Conservation (phyloP, 1,140 invertebrate species). For the Ganaspis sp. region DNA sequence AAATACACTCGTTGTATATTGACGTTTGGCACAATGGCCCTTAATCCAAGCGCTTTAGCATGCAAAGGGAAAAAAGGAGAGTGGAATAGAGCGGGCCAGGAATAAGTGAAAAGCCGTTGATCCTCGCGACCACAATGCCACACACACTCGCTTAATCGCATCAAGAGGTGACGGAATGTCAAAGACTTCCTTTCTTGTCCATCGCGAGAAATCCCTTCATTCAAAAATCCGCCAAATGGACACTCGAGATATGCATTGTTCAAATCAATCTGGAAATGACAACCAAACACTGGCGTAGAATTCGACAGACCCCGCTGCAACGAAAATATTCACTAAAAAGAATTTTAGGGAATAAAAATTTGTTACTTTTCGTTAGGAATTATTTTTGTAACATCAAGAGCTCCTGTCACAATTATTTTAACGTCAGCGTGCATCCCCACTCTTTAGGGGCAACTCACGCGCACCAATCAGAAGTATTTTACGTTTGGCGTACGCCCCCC, state of each 20-base stretch:
- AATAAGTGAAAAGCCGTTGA: conserved; percentile 46
- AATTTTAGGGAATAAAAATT: too few species aligned
- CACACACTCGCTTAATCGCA: conserved; percentile 57
- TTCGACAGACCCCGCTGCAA: not conserved
- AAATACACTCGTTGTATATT: conserved; percentile 19
- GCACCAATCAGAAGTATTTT: too few species aligned
- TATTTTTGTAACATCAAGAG: too few species aligned
- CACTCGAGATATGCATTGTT: conserved; percentile 43
- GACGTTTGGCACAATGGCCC: conserved; percentile 15
- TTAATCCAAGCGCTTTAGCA: conserved; percentile 24
- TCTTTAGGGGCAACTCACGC: too few species aligned
- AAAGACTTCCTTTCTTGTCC: conserved; percentile 38
- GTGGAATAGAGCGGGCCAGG: conserved; percentile 36
- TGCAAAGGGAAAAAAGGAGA: conserved; percentile 6
- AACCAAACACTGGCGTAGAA: not conserved
- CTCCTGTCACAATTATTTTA: too few species aligned
- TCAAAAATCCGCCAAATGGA: conserved; percentile 35
- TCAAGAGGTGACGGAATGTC: conserved; percentile 50
- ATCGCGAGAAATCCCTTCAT: conserved; percentile 31
- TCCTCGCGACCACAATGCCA: conserved; percentile 49
- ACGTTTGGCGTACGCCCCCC: too few species aligned
- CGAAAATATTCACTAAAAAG: too few species aligned
- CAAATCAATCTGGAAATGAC: conserved; percentile 22
- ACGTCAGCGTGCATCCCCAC: too few species aligned
- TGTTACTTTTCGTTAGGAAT: too few species aligned